Conservation (phyloP, 2,113 vertebrate genomes). For the Campylomormyrus tamandua region DNA sequence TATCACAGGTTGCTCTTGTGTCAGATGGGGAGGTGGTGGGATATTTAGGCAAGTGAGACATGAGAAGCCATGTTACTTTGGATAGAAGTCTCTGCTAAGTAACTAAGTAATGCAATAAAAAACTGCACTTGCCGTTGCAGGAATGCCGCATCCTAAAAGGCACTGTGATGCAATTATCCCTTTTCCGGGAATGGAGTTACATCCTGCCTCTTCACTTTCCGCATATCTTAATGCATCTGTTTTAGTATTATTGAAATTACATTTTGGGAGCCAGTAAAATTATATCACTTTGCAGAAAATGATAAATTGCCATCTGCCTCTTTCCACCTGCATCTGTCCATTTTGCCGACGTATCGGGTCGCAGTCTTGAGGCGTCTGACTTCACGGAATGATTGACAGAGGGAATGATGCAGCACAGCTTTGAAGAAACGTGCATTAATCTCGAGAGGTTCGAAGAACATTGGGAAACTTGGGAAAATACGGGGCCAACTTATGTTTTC, state of each 20-base stretch:
- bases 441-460: neutral
- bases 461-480: neutral
- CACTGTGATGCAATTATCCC: conserved; percentile 22
- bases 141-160: conserved; percentile 1
- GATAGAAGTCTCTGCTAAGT: neutral
- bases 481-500: neutral
- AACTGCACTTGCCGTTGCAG: neutral
- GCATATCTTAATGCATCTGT: conserved; percentile 39
- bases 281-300: conserved; percentile 29
- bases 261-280: conserved; percentile 37
- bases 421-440: neutral
- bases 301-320: conserved; percentile 41
- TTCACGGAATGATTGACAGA: neutral
- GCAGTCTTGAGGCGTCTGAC: neutral
- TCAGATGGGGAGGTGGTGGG: neutral
- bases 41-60: neutral
- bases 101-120: conserved; percentile 10
- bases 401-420: neutral
- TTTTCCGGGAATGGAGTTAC: conserved; percentile 27
- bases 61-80: neutral
- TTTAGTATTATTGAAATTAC: conserved; percentile 37
- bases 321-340: conserved; percentile 27
- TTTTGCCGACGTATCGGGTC: conserved; percentile 24
- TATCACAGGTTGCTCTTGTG: neutral
- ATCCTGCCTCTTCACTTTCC: conserved; percentile 13